Evolutionary conservation across 2,888 invertebrate species (phyloP).

Genomic region (Xestoiulus laeticollis): DNA sequence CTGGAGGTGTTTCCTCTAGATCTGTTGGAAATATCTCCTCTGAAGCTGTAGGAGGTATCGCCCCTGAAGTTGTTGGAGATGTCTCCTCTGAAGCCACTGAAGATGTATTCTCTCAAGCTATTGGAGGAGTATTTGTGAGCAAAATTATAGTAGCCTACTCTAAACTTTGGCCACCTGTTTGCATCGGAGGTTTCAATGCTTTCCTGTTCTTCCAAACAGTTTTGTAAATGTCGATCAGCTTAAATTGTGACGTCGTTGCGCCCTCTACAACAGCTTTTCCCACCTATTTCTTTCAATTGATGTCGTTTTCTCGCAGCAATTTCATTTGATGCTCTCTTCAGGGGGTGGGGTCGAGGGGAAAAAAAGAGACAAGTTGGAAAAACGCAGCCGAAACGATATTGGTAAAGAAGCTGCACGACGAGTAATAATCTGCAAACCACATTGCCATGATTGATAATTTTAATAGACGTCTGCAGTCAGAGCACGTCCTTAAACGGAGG

Average conservation of each 20-base stretch:
- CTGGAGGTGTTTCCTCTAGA: too few relatives aligned
- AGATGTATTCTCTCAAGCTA: too few relatives aligned
- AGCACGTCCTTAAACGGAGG: conserved; percentile 4
- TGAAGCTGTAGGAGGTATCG: too few relatives aligned
- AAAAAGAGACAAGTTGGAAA: conserved; percentile 19
- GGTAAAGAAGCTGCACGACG: conserved; percentile 19
- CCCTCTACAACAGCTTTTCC: background rate
- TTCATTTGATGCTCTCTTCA: background rate
- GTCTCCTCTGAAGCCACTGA: too few relatives aligned
- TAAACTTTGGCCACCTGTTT: too few relatives aligned
- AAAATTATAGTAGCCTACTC: too few relatives aligned
- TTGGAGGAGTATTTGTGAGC: too few relatives aligned
- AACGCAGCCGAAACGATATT: conserved; percentile 15
- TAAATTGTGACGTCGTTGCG: background rate
- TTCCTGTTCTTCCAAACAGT: background rate
- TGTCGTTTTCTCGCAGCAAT: background rate
- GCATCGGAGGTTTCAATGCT: too few relatives aligned
- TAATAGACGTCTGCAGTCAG: conserved; percentile 41
- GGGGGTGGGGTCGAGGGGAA: background rate
- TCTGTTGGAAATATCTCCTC: too few relatives aligned
- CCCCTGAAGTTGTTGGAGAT: too few relatives aligned
- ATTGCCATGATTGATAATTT: conserved; percentile 44
- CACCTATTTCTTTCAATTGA: background rate
- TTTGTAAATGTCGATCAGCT: background rate
- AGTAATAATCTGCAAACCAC: conserved; percentile 43